These are phyloP conservation scores for Perdita meconis DNA, from an alignment of 2,888 invertebrate species.

Conservation along the genomic window DNA sequence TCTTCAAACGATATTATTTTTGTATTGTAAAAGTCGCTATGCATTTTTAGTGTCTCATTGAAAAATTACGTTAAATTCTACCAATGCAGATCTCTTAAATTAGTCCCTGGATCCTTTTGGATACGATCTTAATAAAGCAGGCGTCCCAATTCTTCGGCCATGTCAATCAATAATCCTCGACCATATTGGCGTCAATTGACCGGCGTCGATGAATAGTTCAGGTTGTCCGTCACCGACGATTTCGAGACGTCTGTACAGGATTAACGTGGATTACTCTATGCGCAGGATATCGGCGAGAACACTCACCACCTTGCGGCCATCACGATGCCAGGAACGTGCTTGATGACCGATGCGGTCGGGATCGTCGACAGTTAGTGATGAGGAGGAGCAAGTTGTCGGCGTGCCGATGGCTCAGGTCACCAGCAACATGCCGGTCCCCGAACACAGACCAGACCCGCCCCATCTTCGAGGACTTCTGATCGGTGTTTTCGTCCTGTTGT, in stretches of 20 bases:
- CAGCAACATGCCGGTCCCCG: conserved; percentile 80
- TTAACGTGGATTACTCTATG: conserved; percentile 65
- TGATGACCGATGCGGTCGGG: conserved; percentile 69
- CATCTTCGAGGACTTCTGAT: conserved; percentile 77
- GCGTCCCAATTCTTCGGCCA: not conserved
- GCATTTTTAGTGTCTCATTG: no score
- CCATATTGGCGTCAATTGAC: conserved; percentile 5
- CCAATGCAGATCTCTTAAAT: no score
- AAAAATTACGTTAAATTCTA: no score
- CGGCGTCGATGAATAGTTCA: conserved; percentile 12
- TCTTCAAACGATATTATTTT: no score
- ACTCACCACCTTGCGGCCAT: conserved; percentile 66
- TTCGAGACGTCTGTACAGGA: conserved; percentile 48
- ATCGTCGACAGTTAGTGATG: conserved; percentile 76
- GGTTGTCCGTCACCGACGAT: conserved; percentile 31
- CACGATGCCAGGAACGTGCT: conserved; percentile 72
- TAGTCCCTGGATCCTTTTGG: no score
- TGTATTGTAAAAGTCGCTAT: no score
- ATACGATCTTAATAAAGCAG: no score
- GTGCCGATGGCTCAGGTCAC: conserved; percentile 75
- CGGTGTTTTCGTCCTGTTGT: conserved; percentile 73
- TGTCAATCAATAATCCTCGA: not conserved
- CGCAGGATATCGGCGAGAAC: conserved; percentile 67
- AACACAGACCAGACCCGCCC: conserved; percentile 69
- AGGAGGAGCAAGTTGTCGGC: conserved; percentile 79